A percentile compares a stretch with the other conserved stretches of the same genome.
Conservation (phyloP, 2,113 vertebrate genomes). For the Calidris pygmaea region DNA sequence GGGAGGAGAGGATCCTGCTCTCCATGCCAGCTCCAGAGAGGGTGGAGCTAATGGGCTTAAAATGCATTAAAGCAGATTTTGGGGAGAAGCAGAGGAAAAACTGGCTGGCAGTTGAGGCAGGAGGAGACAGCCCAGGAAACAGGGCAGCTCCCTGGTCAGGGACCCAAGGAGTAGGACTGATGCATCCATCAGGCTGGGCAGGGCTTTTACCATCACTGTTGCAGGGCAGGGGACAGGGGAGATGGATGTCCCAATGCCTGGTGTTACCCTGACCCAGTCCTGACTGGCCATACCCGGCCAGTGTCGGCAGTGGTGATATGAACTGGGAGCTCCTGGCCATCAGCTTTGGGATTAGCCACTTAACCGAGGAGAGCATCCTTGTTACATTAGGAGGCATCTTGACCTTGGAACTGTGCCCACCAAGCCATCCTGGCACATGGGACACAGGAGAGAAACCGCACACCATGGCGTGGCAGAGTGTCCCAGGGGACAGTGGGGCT, state of each 20-base stretch:
- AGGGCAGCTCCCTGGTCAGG: not conserved
- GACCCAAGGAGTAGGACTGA: not conserved
- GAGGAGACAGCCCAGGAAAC: not conserved
- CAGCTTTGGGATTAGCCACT: not conserved
- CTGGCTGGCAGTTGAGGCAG: not conserved
- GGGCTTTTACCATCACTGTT: not conserved
- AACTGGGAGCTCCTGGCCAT: not conserved
- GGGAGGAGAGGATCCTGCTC: not conserved
- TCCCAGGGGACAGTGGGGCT: not conserved
- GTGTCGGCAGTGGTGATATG: fast-evolving
- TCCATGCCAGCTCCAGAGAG: not conserved
- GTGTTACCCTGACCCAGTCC: not conserved
- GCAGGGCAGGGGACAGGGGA: not conserved
- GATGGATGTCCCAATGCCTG: not conserved
- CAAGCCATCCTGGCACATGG: fast-evolving
- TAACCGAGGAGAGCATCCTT: not conserved
- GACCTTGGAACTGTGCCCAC: fast-evolving
- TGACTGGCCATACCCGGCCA: fast-evolving
- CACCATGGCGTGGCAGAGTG: fast-evolving
- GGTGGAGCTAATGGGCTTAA: constrained; percentile 14
- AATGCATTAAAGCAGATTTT: constrained; percentile 20
- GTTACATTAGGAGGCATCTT: not conserved
- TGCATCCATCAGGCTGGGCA: not conserved
- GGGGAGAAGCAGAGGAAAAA: not conserved
- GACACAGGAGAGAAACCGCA: fast-evolving